Percentiles rank a stretch among this genome's conserved stretches.
Conservation (phyloP, 2,797 vertebrate species). For the Micrastur ruficollis region DNA sequence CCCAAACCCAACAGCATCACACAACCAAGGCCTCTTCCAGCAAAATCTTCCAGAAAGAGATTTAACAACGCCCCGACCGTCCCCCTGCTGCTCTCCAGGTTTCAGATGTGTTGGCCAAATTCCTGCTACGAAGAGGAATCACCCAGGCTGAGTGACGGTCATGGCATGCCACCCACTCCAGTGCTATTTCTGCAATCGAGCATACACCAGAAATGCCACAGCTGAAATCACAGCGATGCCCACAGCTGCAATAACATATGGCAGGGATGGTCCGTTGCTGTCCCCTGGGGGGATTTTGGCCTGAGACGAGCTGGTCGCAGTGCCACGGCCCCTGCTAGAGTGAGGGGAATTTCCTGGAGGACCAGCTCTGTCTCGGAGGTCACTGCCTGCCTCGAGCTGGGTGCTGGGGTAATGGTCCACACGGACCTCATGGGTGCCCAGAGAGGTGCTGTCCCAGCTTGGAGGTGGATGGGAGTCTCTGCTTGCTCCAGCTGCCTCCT, state of each 20-base stretch:
- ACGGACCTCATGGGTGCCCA: fast-evolving
- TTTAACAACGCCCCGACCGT: fast-evolving
- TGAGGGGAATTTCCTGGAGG: fast-evolving
- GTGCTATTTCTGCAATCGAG: background rate
- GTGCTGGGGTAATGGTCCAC: background rate
- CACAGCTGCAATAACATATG: background rate
- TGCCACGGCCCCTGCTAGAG: fast-evolving
- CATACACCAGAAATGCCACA: background rate
- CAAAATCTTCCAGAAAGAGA: background rate
- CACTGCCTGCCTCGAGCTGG: fast-evolving
- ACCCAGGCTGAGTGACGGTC: fast-evolving
- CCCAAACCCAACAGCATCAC: background rate
- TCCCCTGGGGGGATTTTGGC: fast-evolving
- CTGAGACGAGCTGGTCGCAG: background rate
- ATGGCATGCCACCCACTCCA: fast-evolving
- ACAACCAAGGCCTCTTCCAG: background rate
- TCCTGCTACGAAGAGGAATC: background rate
- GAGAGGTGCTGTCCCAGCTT: background rate
- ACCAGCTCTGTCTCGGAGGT: fast-evolving
- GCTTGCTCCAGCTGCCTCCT: background rate
- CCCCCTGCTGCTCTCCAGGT: background rate
- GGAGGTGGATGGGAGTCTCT: background rate
- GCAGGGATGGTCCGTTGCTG: fast-evolving
- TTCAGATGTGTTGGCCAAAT: background rate
- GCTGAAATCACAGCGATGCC: background rate